Evolutionary conservation across 2,113 vertebrate genomes (phyloP).

Genomic region (Uria aalge): DNA sequence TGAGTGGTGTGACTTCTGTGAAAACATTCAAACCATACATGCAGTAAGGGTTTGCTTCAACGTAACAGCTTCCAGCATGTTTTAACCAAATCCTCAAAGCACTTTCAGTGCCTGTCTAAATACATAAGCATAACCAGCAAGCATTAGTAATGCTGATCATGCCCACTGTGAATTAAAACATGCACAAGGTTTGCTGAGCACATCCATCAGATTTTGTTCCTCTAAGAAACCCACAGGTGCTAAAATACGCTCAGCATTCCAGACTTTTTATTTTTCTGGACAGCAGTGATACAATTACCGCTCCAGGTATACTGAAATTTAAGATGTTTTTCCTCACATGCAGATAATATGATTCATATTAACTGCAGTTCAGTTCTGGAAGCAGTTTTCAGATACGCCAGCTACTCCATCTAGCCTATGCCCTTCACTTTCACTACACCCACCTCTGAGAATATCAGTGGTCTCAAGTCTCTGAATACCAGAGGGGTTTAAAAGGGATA

Average conservation of each 20-base stretch:
- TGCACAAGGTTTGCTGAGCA: not conserved
- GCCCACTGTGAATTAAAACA: not conserved
- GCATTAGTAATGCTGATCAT: not conserved
- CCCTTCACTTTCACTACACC: not conserved
- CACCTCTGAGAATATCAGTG: not conserved
- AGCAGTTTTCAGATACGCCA: not conserved
- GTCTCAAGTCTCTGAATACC: not conserved
- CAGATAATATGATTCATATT: not conserved
- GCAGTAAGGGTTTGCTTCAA: not conserved
- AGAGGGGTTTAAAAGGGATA: not conserved
- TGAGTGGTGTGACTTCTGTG: not conserved
- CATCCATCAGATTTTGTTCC: not conserved
- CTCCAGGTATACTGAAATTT: not conserved
- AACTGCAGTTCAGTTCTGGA: not conserved
- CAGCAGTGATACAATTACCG: not conserved
- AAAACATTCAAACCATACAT: not conserved
- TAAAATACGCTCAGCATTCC: not conserved
- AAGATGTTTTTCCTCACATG: not conserved
- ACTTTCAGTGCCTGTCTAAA: not conserved
- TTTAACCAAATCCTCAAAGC: not conserved
- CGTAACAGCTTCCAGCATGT: not conserved
- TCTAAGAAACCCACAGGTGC: not conserved
- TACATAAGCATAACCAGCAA: not conserved
- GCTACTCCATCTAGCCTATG: not conserved
- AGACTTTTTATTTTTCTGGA: not conserved